Evolutionary conservation across 1,140 invertebrate species (phyloP).

Genomic region (Tachypleus tridentatus): DNA sequence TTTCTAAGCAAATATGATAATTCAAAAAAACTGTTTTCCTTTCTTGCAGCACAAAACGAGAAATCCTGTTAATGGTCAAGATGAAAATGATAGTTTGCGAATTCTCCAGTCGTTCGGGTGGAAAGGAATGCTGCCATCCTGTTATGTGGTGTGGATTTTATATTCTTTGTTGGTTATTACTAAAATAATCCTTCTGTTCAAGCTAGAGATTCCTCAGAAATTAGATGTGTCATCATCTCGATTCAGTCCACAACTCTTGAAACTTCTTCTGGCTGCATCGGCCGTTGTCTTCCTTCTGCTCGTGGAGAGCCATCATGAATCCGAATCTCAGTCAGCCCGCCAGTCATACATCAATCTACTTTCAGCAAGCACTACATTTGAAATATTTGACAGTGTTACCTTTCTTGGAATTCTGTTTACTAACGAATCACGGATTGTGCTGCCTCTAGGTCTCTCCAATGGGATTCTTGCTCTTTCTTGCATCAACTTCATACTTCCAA

Average conservation of each 20-base stretch:
- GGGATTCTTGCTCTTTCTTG: constrained; percentile 38
- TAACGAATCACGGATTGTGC: constrained; percentile 24
- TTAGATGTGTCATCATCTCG: constrained; percentile 29
- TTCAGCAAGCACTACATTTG: constrained; percentile 38
- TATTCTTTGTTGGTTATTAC: constrained; percentile 39
- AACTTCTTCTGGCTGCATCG: constrained; percentile 36
- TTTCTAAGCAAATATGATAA: no score
- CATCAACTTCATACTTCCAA: constrained; percentile 45
- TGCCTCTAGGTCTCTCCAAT: constrained; percentile 33
- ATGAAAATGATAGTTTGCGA: no score
- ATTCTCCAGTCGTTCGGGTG: neutral
- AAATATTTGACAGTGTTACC: constrained; percentile 44
- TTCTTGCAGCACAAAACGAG: no score
- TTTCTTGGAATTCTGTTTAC: constrained; percentile 34
- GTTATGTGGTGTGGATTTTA: constrained; percentile 43
- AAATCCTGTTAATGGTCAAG: no score
- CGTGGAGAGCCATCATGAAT: constrained; percentile 42
- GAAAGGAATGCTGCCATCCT: constrained; percentile 35
- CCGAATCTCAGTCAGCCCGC: constrained; percentile 33
- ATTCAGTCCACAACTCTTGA: constrained; percentile 42
- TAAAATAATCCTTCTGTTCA: constrained; percentile 43
- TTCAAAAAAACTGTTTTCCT: no score
- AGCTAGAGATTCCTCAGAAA: constrained; percentile 33
- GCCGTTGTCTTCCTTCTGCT: constrained; percentile 43
- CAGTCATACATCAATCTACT: constrained; percentile 35